phyloP scores from a whole-genome alignment of 1,140 invertebrate genomes.

The Elysia chlorotica region DNA sequence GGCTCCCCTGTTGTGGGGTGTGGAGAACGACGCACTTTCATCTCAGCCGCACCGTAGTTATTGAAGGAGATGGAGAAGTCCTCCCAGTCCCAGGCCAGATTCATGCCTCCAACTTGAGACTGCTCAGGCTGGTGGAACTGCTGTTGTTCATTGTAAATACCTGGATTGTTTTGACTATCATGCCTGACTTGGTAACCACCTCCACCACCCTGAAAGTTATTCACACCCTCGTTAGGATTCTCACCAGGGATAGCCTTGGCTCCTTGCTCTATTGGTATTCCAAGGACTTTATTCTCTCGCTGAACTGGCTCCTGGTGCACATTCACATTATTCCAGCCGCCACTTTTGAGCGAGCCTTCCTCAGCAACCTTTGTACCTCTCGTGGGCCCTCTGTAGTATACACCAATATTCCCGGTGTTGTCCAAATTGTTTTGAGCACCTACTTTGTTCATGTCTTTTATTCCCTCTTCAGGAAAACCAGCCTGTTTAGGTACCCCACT shows the following conservation, averaged over 20 bases:
- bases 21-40: slow-evolving; percentile 48
- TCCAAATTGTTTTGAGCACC: too few species aligned
- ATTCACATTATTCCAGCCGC: too few species aligned
- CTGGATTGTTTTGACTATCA: neutral
- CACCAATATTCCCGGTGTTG: too few species aligned
- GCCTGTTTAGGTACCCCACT: too few species aligned
- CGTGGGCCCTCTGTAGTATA: too few species aligned
- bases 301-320: too few species aligned
- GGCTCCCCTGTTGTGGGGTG: slow-evolving; percentile 53
- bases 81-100: slow-evolving; percentile 53
- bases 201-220: neutral
- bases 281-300: neutral
- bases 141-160: neutral
- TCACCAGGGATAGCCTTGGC: neutral
- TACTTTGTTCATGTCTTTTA: too few species aligned
- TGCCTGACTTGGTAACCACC: neutral
- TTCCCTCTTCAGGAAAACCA: too few species aligned
- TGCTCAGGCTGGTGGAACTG: slow-evolving; percentile 1
- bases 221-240: neutral
- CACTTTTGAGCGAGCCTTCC: too few species aligned
- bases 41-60: slow-evolving; percentile 51
- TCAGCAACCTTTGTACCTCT: too few species aligned
- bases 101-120: slow-evolving; percentile 30
- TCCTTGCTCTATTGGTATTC: neutral
- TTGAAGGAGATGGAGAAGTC: slow-evolving; percentile 53